A percentile compares a stretch with the other conserved stretches of the same genome.
These are phyloP conservation scores for Branchinecta sandiegonensis DNA, from an alignment of 2,888 invertebrate species.

Conservation along the genomic window DNA sequence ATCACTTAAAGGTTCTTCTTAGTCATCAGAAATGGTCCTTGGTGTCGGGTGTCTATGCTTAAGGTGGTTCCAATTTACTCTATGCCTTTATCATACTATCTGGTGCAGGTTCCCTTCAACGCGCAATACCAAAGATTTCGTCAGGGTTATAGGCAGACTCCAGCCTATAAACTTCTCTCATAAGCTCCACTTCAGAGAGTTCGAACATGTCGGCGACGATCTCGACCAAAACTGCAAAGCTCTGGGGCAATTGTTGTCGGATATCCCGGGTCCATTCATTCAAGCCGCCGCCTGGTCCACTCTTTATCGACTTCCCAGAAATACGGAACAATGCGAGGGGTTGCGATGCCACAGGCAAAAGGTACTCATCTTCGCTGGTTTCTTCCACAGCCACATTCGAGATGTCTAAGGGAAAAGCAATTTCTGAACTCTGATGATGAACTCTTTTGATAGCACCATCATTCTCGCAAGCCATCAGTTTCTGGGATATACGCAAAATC, in stretches of 20 bases:
- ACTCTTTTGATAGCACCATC: too few relatives aligned
- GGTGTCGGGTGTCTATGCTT: too few relatives aligned
- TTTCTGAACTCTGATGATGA: too few relatives aligned
- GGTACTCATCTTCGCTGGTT: background rate
- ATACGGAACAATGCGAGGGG: background rate
- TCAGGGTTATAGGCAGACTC: constrained; percentile 7
- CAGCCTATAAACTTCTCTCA: background rate
- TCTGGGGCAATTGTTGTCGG: background rate
- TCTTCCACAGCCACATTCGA: too few relatives aligned
- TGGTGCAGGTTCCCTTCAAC: too few relatives aligned
- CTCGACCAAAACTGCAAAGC: constrained; percentile 10
- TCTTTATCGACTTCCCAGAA: background rate
- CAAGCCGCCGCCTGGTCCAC: background rate
- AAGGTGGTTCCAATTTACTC: too few relatives aligned
- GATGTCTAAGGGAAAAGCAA: too few relatives aligned
- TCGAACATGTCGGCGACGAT: constrained; percentile 5
- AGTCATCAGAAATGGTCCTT: too few relatives aligned
- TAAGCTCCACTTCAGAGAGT: background rate
- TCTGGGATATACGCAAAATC: too few relatives aligned
- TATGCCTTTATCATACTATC: too few relatives aligned
- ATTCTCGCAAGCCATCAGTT: too few relatives aligned
- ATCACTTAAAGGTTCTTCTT: too few relatives aligned
- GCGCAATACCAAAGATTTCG: background rate
- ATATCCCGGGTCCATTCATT: background rate
- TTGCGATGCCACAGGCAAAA: background rate